Conservation (phyloP, 23 tunicate genomes). For the Botrylloides violaceus region DNA sequence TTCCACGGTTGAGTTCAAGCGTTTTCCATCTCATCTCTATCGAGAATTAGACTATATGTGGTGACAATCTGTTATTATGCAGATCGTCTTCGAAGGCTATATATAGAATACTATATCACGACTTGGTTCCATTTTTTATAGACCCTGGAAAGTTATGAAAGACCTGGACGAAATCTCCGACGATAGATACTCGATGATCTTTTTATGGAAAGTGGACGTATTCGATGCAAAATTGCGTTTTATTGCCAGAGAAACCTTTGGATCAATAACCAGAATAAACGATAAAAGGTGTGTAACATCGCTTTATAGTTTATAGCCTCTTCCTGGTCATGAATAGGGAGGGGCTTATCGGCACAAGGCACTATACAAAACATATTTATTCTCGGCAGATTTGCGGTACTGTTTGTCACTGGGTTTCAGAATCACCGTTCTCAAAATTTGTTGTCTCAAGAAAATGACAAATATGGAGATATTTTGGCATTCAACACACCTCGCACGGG, state of each 20-base stretch:
- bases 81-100: too few species aligned
- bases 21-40: too few species aligned
- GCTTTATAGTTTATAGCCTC: not conserved
- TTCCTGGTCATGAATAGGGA: not conserved
- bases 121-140: not conserved
- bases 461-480: slow-evolving; percentile 76
- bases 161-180: not conserved
- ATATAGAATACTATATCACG: too few species aligned
- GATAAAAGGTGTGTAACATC: slow-evolving; percentile 23
- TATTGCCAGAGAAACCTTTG: slow-evolving; percentile 48
- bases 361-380: not conserved
- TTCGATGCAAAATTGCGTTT: slow-evolving; percentile 26
- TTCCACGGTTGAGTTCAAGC: too few species aligned
- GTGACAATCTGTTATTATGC: too few species aligned
- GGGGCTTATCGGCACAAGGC: too few species aligned
- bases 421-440: slow-evolving; percentile 9
- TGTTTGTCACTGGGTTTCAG: slow-evolving; percentile 49
- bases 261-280: slow-evolving; percentile 34
- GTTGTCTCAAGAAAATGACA: slow-evolving; percentile 36
- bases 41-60: too few species aligned
- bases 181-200: slow-evolving; percentile 2
- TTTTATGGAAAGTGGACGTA: not conserved
- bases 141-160: slow-evolving; percentile 11
- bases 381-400: slow-evolving; percentile 44
- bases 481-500: slow-evolving; percentile 16